These are phyloP conservation scores for Camponotus pennsylvanicus DNA, from an alignment of 1,140 invertebrate genomes.

Conservation along the genomic window DNA sequence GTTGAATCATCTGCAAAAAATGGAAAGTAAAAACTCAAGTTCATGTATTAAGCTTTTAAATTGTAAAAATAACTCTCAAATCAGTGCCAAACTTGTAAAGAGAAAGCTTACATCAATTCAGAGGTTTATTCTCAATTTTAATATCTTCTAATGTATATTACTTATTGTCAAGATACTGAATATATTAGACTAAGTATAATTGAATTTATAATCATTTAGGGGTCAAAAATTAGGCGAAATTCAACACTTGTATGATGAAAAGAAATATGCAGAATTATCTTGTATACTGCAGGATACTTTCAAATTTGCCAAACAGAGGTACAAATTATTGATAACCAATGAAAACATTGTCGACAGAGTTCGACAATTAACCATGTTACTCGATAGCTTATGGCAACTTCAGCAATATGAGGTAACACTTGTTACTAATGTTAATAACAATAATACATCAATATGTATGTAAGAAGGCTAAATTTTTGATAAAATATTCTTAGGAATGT, in stretches of 20 bases:
- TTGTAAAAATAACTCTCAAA: slow-evolving; percentile 85
- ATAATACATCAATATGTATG: not conserved
- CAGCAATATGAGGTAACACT: slow-evolving; percentile 83
- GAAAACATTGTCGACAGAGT: slow-evolving; percentile 85
- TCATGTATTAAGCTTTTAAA: slow-evolving; percentile 85
- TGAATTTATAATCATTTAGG: slow-evolving; percentile 75
- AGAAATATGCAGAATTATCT: slow-evolving; percentile 89
- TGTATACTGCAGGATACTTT: slow-evolving; percentile 89
- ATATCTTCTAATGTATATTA: not conserved
- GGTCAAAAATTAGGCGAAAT: slow-evolving; percentile 87
- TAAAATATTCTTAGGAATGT: slow-evolving; percentile 87
- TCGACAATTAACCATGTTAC: slow-evolving; percentile 88
- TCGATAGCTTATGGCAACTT: slow-evolving; percentile 91
- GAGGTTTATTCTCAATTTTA: slow-evolving; percentile 76
- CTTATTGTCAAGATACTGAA: not conserved
- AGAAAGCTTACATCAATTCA: slow-evolving; percentile 86
- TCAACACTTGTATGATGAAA: slow-evolving; percentile 88
- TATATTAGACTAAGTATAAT: slow-evolving; percentile 18
- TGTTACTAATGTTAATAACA: slow-evolving; percentile 46
- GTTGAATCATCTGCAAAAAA: slow-evolving; percentile 80
- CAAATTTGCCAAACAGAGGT: slow-evolving; percentile 84
- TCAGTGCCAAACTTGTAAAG: slow-evolving; percentile 82
- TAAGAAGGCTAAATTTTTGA: slow-evolving; percentile 5
- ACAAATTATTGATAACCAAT: slow-evolving; percentile 74
- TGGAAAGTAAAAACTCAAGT: slow-evolving; percentile 77